Evolutionary conservation across 2,888 invertebrate species (phyloP), one percentile per base, ranked within the genome.

Genomic region (Lutraria lutraria): DNA sequence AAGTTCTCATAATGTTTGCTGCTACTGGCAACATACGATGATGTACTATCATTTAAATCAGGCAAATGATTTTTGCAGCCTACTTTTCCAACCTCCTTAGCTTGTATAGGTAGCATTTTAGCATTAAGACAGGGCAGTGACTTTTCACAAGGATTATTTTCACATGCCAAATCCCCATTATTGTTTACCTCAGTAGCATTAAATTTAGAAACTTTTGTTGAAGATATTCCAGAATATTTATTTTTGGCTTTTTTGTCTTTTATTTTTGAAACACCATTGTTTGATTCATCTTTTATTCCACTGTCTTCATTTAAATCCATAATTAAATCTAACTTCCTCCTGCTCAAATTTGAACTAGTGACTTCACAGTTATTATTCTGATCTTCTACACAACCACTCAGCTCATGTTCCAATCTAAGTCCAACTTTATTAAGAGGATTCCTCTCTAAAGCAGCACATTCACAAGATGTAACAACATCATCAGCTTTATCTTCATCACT

Each of bases 11-110:
- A 60, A 80, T 29, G 56, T 15, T 80, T 52, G 16, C 85, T 85
- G 79, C 21, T 43, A 60, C 34, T 52, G 56, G 80, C 43, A 31
- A 56, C 80, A 80, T 79, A 54, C 19, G n/a, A 21, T 80, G 56
- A 80, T 80, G 79, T 80, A 60, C 68, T 83, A 88, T 88, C 52
- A n/a, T 34, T 56, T 63, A 88, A 83, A 80, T 88, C 81, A 88
- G 83, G 83, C 63, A 29, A 80, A 53, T 80, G 52, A 83, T 83
- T 88, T 53, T 19, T 16, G 80, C 52, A 53, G 87, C 52, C 80
- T 80, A 63, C 80, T 88, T 84, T 60, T 34, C 25, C 29, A 53
- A 43, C 43, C 56, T 60, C 79, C 87, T 83, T 56, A 52, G 83
- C 79, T 52, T 63, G 79, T 10, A n/a, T 52, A 63, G 68, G 80